These are phyloP conservation scores for Pachyramphus minor DNA, from an alignment of 2,113 vertebrate genomes.

Conservation along the genomic window DNA sequence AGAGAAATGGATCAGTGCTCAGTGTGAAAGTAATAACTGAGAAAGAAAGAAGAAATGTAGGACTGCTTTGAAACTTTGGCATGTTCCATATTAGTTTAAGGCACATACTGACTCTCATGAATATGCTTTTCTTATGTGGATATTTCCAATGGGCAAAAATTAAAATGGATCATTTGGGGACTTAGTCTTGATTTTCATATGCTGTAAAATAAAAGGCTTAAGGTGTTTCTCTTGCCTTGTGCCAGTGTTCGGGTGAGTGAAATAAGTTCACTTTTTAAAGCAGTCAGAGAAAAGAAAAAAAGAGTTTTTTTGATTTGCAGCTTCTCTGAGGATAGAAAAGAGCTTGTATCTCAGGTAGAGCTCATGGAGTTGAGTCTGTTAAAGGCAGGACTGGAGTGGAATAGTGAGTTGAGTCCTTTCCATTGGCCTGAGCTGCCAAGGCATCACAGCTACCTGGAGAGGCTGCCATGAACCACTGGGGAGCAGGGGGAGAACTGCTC, in stretches of 20 bases:
- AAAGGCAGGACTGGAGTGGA: neutral
- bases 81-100: neutral
- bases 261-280: neutral
- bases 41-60: neutral
- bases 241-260: neutral
- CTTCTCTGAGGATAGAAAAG: neutral
- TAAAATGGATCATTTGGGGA: neutral
- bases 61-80: neutral
- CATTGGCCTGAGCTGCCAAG: neutral
- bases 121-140: neutral
- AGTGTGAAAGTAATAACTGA: neutral
- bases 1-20: neutral
- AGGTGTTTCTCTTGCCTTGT: neutral
- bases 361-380: neutral
- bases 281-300: neutral
- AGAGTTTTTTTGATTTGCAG: neutral
- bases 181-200: neutral
- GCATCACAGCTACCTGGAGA: neutral
- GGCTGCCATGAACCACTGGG: neutral
- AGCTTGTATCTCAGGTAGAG: neutral
- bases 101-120: neutral
- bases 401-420: neutral
- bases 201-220: neutral
- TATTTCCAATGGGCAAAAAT: neutral
- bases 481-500: neutral